phyloP scores from a whole-genome alignment of 2,113 vertebrate species.

The Toxotes chatareus region DNA sequence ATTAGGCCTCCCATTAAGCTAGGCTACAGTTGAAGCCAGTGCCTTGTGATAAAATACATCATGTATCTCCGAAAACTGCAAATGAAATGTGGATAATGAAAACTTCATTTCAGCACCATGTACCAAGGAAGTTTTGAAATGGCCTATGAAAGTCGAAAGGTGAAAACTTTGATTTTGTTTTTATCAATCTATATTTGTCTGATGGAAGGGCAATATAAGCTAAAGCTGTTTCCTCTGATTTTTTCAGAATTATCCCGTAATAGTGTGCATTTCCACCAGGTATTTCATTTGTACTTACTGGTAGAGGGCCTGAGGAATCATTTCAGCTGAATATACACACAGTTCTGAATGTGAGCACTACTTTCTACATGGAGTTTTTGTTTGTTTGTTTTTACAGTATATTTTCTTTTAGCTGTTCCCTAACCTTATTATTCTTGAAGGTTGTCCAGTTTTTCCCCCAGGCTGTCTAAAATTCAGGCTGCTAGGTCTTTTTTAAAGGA shows the following conservation, averaged over 20 bases:
- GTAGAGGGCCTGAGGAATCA: not conserved
- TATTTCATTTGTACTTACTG: not conserved
- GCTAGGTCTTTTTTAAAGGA: constrained; percentile 13
- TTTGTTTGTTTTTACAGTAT: no score
- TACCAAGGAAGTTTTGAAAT: not conserved
- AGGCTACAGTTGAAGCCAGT: constrained; percentile 31
- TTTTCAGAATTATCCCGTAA: not conserved
- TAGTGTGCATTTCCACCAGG: not conserved
- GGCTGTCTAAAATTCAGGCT: constrained; percentile 42
- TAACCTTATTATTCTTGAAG: constrained; percentile 20
- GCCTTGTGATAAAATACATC: constrained; percentile 12
- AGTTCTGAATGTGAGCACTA: not conserved
- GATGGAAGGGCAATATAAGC: not conserved
- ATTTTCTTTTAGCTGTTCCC: not conserved
- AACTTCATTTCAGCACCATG: not conserved
- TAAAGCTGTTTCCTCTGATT: not conserved
- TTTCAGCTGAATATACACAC: not conserved
- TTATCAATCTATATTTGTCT: not conserved
- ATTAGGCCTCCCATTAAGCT: constrained; percentile 44
- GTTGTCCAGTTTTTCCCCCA: not conserved
- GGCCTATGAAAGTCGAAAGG: not conserved
- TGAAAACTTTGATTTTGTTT: not conserved
- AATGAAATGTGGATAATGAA: constrained; percentile 25
- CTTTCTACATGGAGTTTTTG: not conserved
- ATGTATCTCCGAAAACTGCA: constrained; percentile 24